A percentile compares a stretch with the other conserved stretches of the same genome.
Evolutionary conservation across 2,113 vertebrate genomes (phyloP).

Genomic region (Otocyon megalotis): DNA sequence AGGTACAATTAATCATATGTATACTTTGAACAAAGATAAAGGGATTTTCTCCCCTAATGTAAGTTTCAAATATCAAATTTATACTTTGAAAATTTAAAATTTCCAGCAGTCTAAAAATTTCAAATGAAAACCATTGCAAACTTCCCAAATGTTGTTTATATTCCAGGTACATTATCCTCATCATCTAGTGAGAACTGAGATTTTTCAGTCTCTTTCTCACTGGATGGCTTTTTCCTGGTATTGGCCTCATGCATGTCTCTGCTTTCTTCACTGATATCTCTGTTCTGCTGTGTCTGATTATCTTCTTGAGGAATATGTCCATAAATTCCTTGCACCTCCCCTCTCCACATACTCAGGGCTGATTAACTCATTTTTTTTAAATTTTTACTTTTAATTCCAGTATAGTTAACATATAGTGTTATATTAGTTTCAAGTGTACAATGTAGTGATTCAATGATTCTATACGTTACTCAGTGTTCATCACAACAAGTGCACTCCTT

Average conservation of each 20-base stretch:
- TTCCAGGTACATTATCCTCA: constrained; percentile 24
- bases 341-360: background rate
- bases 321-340: constrained; percentile 79
- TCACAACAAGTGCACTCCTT: background rate
- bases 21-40: constrained; percentile 69
- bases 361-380: background rate
- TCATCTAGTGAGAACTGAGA: constrained; percentile 68
- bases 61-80: constrained; percentile 82
- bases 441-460: background rate
- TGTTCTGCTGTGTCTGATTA: constrained; percentile 82
- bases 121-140: constrained; percentile 71
- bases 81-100: constrained; percentile 85
- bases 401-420: background rate
- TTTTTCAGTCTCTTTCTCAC: constrained; percentile 68
- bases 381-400: background rate
- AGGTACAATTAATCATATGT: constrained; percentile 78
- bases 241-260: constrained; percentile 83
- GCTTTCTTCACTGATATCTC: constrained; percentile 84
- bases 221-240: constrained; percentile 73
- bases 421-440: background rate
- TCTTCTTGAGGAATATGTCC: constrained; percentile 86
- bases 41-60: constrained; percentile 61
- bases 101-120: constrained; percentile 80
- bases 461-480: background rate
- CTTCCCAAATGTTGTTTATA: constrained; percentile 27